Conservation (phyloP, 2,797 vertebrate genomes). For the Pyrocephalus nanus region DNA sequence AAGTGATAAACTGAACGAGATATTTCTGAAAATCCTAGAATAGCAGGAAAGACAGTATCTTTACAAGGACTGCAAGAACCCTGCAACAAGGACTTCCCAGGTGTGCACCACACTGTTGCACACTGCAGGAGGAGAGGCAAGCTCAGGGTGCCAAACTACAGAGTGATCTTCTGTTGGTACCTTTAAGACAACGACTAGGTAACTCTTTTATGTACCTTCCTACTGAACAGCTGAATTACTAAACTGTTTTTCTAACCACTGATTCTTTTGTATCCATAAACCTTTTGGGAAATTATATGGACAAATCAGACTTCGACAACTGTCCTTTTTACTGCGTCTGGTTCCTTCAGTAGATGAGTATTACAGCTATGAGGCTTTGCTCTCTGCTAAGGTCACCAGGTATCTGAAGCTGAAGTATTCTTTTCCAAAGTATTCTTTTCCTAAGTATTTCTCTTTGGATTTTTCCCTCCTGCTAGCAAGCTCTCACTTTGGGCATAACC, state of each 20-base stretch:
- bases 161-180: not conserved
- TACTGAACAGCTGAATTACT: not conserved
- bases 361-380: not conserved
- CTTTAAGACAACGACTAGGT: not conserved
- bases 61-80: not conserved
- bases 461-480: not conserved
- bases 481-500: constrained; percentile 20
- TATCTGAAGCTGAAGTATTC: not conserved
- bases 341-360: not conserved
- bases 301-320: not conserved
- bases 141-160: not conserved
- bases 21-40: not conserved
- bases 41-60: not conserved
- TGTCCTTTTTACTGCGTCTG: not conserved
- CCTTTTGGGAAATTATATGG: not conserved
- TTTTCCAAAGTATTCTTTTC: not conserved
- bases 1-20: not conserved
- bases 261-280: not conserved
- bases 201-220: not conserved
- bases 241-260: not conserved
- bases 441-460: not conserved
- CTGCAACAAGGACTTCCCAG: not conserved
- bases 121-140: not conserved
- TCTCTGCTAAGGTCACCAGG: not conserved
- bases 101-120: too few relatives aligned